Evolutionary conservation across 2,113 vertebrate species (phyloP), one percentile per base, ranked within the genome.

Genomic region (Bambusicola thoracicus): DNA sequence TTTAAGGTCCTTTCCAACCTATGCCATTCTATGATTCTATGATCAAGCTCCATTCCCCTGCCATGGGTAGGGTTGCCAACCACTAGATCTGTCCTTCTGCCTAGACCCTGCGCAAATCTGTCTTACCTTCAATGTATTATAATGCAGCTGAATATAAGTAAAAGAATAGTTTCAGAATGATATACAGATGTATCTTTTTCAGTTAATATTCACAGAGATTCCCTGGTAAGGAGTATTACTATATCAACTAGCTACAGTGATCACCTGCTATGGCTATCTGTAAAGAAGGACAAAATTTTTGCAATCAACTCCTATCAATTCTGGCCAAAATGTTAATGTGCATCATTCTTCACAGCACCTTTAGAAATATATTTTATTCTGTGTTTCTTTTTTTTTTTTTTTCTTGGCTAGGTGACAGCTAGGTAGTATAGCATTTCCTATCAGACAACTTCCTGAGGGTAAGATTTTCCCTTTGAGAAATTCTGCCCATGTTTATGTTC

Each of bases 241-340:
- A 49, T 18, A 72, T 51, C 17, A 24, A 6, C 21, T 59, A 34
- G 65, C 72, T 14, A 21, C 2, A 58, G 17, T 5, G 12, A 77
- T 16, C 8, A 63, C 1, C 2, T 1, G 0, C 13, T 44, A 3
- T 27, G 55, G 24, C 8, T 61, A 70, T 38, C 32, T 75, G 21
- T 17, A 86, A 58, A 79, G 32, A 21, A 16, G 29, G 38, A 3
- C 19, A 67, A 55, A 83, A 67, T 8, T 59, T 4, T 55, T 86
- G 46, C 18, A 36, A 25, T 24, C 2, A 1, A 7, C 73, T 92
- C 27, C 40, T 62, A 5, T 56, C 22, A 66, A 13, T 29, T 80
- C 44, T 83, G 61, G 36, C 12, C 20, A 90, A 8, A 5, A 10
- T 81, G 29, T 6, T 5, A 76, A 22, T 17, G 5, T 32, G 19